Conservation (phyloP, 2,888 invertebrate species). For the Brachypterus glaber region DNA sequence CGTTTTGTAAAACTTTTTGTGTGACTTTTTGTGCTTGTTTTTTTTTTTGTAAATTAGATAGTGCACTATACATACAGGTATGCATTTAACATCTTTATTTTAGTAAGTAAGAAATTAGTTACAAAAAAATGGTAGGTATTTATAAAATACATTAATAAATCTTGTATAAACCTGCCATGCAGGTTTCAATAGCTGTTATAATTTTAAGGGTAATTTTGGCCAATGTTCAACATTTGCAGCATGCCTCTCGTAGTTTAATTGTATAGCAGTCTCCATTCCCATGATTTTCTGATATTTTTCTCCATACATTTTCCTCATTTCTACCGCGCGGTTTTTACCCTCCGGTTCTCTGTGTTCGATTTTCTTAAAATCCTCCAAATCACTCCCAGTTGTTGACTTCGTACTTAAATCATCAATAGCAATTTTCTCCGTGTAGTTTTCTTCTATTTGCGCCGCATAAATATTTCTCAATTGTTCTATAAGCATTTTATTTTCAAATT, state of each 20-base stretch:
- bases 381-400: constrained; percentile 13
- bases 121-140: no score
- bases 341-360: constrained; percentile 27
- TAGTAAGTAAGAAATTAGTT: no score
- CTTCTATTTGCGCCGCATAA: constrained; percentile 29
- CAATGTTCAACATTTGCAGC: constrained; percentile 53
- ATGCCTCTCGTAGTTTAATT: constrained; percentile 54
- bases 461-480: constrained; percentile 43
- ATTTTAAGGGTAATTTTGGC: constrained; percentile 47
- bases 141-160: no score
- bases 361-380: constrained; percentile 18
- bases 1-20: no score
- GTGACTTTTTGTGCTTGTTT: no score
- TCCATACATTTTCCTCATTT: constrained; percentile 53
- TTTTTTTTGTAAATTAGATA: no score
- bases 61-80: no score
- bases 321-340: constrained; percentile 34
- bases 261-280: constrained; percentile 63
- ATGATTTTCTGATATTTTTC: constrained; percentile 49
- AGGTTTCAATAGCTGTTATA: no score
- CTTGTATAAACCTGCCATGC: no score
- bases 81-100: no score
- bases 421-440: constrained; percentile 20
- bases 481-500: constrained; percentile 49
- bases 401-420: constrained; percentile 9